phyloP scores from a whole-genome alignment of 1,140 invertebrate species.

The Propsilocerus akamusi region DNA sequence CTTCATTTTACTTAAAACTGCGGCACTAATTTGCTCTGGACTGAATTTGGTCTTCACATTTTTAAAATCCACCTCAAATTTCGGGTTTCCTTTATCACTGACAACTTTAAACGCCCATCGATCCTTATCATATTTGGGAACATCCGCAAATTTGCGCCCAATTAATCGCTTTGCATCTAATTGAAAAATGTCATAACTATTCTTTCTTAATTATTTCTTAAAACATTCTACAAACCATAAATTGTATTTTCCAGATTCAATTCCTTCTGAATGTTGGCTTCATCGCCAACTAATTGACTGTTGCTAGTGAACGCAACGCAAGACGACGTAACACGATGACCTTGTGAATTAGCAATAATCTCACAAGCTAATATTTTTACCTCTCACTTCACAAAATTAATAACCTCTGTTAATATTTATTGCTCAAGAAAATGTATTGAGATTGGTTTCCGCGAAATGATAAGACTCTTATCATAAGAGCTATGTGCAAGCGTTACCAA shows the following conservation, averaged over 20 bases:
- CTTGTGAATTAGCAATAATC: background rate
- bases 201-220: too few relatives aligned
- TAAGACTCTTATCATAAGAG: too few relatives aligned
- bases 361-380: too few relatives aligned
- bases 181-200: too few relatives aligned
- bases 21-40: slow-evolving; percentile 43
- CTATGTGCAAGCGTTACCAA: too few relatives aligned
- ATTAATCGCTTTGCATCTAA: slow-evolving; percentile 25
- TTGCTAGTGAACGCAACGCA: background rate
- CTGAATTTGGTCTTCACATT: slow-evolving; percentile 26
- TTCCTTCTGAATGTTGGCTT: background rate
- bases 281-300: background rate
- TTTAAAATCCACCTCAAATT: slow-evolving; percentile 20
- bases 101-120: background rate
- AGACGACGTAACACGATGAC: background rate
- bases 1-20: slow-evolving; percentile 48
- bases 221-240: too few relatives aligned
- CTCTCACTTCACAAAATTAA: too few relatives aligned
- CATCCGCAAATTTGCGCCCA: slow-evolving; percentile 36
- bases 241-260: slow-evolving; percentile 6
- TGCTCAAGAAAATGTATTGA: too few relatives aligned
- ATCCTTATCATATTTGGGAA: slow-evolving; percentile 15
- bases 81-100: background rate
- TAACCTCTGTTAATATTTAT: too few relatives aligned
- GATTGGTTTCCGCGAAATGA: too few relatives aligned